phyloP scores from a whole-genome alignment of 2,888 invertebrate genomes.

The Melinaea marsaeus region DNA sequence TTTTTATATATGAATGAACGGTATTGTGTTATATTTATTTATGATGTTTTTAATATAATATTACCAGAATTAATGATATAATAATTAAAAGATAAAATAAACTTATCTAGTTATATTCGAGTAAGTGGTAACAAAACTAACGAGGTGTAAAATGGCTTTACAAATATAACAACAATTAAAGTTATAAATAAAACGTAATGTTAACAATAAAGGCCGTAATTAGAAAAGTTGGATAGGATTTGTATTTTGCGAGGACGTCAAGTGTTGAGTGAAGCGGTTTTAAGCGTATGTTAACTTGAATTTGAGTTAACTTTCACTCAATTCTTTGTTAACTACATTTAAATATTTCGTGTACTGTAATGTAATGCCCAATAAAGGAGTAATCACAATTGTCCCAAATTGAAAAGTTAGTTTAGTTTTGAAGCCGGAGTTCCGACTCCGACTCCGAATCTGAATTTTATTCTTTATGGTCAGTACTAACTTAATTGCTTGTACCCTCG shows the following conservation, averaged over 20 bases:
- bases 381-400: slow-evolving; percentile 24
- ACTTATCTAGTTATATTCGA: too few species aligned
- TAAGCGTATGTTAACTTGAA: not conserved
- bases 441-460: slow-evolving; percentile 61
- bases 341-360: slow-evolving; percentile 19
- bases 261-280: slow-evolving; percentile 49
- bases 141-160: not conserved
- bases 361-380: too few species aligned
- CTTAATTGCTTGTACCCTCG: slow-evolving; percentile 74
- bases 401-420: slow-evolving; percentile 46
- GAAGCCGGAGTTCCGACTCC: slow-evolving; percentile 40
- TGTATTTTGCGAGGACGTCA: slow-evolving; percentile 68
- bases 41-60: too few species aligned
- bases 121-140: not conserved
- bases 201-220: slow-evolving; percentile 61
- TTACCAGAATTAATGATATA: too few species aligned
- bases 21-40: too few species aligned
- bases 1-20: too few species aligned
- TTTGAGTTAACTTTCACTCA: not conserved
- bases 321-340: not conserved
- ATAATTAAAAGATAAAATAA: too few species aligned
- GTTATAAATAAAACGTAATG: slow-evolving; percentile 23
- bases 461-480: slow-evolving; percentile 64
- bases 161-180: slow-evolving; percentile 16
- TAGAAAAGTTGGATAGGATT: slow-evolving; percentile 72